Conservation (phyloP, 2,888 invertebrate genomes). For the Pristionchus mayeri region DNA sequence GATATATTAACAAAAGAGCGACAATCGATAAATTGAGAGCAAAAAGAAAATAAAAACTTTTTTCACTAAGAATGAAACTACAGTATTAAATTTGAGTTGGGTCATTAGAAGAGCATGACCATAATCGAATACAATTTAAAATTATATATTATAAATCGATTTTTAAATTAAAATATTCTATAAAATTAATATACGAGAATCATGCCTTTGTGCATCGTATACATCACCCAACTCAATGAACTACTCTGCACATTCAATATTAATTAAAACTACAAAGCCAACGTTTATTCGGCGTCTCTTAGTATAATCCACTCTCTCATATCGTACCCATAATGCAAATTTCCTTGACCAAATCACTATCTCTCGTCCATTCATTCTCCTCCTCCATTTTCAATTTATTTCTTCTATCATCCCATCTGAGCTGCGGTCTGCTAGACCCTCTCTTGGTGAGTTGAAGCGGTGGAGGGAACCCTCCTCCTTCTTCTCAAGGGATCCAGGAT, state of each 20-base stretch:
- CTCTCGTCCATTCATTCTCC: neutral
- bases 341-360: neutral
- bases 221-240: too few species aligned
- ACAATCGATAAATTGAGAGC: neutral
- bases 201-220: too few species aligned
- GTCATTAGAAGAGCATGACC: neutral
- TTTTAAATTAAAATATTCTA: neutral
- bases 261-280: too few species aligned
- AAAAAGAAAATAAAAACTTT: neutral
- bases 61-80: neutral
- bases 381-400: conserved; percentile 14
- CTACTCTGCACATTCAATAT: too few species aligned
- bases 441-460: too few species aligned
- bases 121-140: neutral
- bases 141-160: neutral
- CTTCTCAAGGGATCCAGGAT: neutral
- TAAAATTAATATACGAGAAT: neutral
- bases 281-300: too few species aligned
- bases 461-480: neutral
- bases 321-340: too few species aligned
- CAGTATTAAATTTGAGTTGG: neutral
- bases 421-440: neutral
- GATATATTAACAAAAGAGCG: neutral
- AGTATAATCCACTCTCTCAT: too few species aligned
- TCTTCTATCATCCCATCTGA: conserved; percentile 38